phyloP scores from a whole-genome alignment of 2,797 vertebrate species.

The Sebastolobus altivelis region DNA sequence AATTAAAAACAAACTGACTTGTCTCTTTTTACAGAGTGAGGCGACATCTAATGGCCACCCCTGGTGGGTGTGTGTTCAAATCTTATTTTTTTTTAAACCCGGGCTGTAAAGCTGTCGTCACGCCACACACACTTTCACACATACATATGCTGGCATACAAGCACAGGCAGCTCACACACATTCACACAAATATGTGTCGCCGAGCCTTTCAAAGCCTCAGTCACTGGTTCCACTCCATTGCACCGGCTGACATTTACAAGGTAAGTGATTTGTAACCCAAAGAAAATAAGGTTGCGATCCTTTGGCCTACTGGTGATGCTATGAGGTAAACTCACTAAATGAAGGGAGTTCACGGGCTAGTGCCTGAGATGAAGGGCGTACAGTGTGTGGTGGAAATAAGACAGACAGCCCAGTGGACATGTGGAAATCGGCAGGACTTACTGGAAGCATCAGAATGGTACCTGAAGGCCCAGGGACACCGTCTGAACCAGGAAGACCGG shows the following conservation, averaged over 20 bases:
- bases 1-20: conserved; percentile 55
- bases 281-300: conserved; percentile 65
- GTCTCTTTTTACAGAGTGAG: conserved; percentile 45
- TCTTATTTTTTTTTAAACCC: conserved; percentile 19
- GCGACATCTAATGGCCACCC: conserved; percentile 28
- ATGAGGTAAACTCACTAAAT: conserved; percentile 60
- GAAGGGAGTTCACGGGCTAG: conserved; percentile 40
- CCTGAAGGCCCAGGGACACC: conserved; percentile 95
- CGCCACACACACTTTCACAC: conserved; percentile 9
- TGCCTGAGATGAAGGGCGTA: conserved; percentile 43
- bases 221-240: conserved; percentile 76
- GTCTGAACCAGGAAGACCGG: conserved; percentile 95
- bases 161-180: conserved; percentile 9
- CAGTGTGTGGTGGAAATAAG: conserved; percentile 24
- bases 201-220: conserved; percentile 60
- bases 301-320: conserved; percentile 59
- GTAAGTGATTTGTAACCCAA: conserved; percentile 75
- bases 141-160: neutral
- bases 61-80: conserved; percentile 44
- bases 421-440: conserved; percentile 79
- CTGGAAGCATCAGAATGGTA: conserved; percentile 97
- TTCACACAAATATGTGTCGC: conserved; percentile 53
- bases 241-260: conserved; percentile 80
- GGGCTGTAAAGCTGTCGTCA: conserved; percentile 56
- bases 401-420: conserved; percentile 22